Evolutionary conservation across 64 coral and sea anemone species (phyloP), one percentile per base, ranked within the genome.

Genomic region (Porites australiensis): DNA sequence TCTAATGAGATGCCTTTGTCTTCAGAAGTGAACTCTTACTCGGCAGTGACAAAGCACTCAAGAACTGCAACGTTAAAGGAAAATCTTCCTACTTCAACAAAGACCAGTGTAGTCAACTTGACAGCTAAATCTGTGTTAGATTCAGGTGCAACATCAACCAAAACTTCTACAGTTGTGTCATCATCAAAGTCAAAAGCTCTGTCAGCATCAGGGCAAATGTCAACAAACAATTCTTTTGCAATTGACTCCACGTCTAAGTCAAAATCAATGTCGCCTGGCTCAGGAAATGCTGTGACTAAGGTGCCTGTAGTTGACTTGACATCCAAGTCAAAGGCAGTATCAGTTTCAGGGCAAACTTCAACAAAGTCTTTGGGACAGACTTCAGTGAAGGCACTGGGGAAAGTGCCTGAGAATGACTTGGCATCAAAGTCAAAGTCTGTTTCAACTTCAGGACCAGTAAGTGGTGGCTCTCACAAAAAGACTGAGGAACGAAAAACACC

Each of bases 11-110:
- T 44, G 19, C 48, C 58, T 48, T 64, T 15, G 37, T 43, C 18
- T 43, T 64, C 79, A 18, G 20, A 43, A 82, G 79, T 62, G 44
- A 82, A 12, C 14, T 82, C 54, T 59, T 82, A 82, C 65, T 82
- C 79, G 44, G 81, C 16, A 19, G 62, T 45, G 46, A 83, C 64
- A 67, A 83, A 83, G 3, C 81, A 83, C 37, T 83, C 79, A 16
- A 9, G 18, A 16, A 45, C 27, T 64, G 14, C 81, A 65, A n/a
- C 81, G 14, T 21, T 13, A 14, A 83, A 83, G 47, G 59, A 67
- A 67, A 50, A 44, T 6, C 7, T 83, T 8, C 18, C 18, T 13
- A 50, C 81, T 19, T 13, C 45, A 13, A 50, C 81, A 44, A 83
- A 83, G 81, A 67, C 81, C 12, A 50, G 13, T 50, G 63, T 68